Conservation (phyloP, 2,888 invertebrate species). For the Philonicus albiceps region DNA sequence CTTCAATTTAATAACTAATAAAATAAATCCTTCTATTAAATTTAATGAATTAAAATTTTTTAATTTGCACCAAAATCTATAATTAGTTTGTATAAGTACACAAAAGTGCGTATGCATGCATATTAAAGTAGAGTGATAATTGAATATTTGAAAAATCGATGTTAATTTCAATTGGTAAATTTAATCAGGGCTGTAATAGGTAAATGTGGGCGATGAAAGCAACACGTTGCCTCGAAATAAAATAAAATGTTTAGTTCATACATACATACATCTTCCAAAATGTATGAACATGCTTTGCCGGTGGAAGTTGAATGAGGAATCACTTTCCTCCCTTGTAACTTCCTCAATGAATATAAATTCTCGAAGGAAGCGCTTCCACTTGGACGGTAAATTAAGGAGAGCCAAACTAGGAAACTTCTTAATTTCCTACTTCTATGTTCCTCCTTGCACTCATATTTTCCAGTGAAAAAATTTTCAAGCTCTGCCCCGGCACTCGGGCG, state of each 20-base stretch:
- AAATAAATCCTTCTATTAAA: no score
- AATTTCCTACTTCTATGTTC: neutral
- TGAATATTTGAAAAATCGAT: no score
- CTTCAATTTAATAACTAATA: no score
- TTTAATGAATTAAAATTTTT: no score
- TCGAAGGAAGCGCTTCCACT: neutral
- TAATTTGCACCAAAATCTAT: no score
- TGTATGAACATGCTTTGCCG: neutral
- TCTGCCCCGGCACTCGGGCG: neutral
- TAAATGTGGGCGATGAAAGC: neutral
- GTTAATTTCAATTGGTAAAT: no score
- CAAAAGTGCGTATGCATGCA: no score
- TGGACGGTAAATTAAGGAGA: neutral
- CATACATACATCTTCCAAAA: neutral
- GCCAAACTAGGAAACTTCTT: conserved; percentile 5
- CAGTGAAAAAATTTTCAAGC: neutral
- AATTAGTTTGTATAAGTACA: no score
- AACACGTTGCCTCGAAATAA: neutral
- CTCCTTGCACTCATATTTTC: neutral
- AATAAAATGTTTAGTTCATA: neutral
- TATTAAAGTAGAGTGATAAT: no score
- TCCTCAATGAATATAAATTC: neutral
- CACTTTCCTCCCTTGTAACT: neutral
- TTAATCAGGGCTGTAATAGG: no score
- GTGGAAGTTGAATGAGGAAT: neutral